A percentile compares a stretch with the other conserved stretches of the same genome.
Conservation (phyloP, 2,113 vertebrate genomes). For the Isichthys henryi region DNA sequence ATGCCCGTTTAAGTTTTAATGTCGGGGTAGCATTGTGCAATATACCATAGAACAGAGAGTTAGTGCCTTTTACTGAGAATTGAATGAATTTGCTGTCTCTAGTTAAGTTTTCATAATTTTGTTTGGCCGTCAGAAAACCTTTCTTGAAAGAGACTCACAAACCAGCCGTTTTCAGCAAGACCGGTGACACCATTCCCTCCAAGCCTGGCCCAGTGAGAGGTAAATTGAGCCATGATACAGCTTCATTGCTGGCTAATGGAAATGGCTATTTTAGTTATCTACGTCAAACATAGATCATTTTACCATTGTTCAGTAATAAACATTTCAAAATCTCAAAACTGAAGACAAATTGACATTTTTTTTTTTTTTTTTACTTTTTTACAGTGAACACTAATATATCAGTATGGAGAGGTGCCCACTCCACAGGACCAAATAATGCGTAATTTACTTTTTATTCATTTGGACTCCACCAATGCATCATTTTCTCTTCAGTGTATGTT, state of each 20-base stretch:
- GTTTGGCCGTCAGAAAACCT: constrained; percentile 33
- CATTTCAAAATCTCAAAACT: background rate
- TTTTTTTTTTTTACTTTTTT: background rate
- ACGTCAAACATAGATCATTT: background rate
- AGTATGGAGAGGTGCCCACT: constrained; percentile 47
- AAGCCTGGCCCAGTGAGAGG: constrained; percentile 42
- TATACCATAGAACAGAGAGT: background rate
- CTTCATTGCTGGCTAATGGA: background rate
- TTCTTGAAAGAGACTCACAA: constrained; percentile 38
- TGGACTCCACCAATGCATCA: constrained; percentile 22
- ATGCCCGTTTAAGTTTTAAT: background rate
- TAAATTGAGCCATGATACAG: constrained; percentile 21
- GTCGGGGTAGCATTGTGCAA: background rate
- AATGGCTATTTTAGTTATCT: background rate
- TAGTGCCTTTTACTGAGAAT: background rate
- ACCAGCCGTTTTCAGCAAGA: constrained; percentile 37
- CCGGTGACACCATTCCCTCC: constrained; percentile 40
- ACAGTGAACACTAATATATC: constrained; percentile 47
- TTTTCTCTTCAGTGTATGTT: background rate
- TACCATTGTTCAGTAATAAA: background rate
- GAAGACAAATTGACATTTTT: background rate
- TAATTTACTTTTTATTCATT: constrained; percentile 19
- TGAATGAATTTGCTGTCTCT: background rate
- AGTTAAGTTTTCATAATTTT: background rate
- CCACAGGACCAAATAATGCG: constrained; percentile 40